Evolutionary conservation across 1,140 invertebrate species (phyloP).

Genomic region (Achroia grisella): DNA sequence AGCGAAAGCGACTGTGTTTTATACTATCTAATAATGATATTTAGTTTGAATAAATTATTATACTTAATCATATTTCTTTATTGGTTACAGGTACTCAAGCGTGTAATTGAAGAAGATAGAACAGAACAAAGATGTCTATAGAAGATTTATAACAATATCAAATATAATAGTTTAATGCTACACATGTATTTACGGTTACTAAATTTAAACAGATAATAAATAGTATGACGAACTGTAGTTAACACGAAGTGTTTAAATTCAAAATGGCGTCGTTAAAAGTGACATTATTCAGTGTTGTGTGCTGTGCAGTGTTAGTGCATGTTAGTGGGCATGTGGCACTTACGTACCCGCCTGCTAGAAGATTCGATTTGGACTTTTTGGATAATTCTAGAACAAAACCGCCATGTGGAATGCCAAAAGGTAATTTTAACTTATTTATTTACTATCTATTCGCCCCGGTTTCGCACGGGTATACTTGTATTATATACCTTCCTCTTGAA

Average conservation of each 20-base stretch:
- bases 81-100: slow-evolving; percentile 1
- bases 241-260: slow-evolving; percentile 9
- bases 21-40: no score
- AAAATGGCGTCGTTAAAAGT: slow-evolving; percentile 42
- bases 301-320: slow-evolving; percentile 29
- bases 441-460: no score
- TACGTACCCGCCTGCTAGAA: slow-evolving; percentile 89
- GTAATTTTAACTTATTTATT: slow-evolving; percentile 72
- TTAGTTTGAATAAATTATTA: not conserved
- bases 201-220: no score
- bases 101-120: no score
- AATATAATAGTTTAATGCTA: no score
- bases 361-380: slow-evolving; percentile 94
- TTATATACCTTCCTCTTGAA: no score
- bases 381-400: slow-evolving; percentile 91
- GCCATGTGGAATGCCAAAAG: slow-evolving; percentile 97
- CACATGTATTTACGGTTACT: no score
- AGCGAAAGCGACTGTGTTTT: no score
- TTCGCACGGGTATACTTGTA: no score
- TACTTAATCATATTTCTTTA: not conserved
- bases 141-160: no score
- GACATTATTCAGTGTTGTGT: slow-evolving; percentile 29
- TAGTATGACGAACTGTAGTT: no score
- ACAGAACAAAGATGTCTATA: not conserved
- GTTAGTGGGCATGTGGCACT: slow-evolving; percentile 83